These are phyloP conservation scores for Peromyscus melanophrys DNA, from an alignment of 2,797 vertebrate species.

Conservation along the genomic window DNA sequence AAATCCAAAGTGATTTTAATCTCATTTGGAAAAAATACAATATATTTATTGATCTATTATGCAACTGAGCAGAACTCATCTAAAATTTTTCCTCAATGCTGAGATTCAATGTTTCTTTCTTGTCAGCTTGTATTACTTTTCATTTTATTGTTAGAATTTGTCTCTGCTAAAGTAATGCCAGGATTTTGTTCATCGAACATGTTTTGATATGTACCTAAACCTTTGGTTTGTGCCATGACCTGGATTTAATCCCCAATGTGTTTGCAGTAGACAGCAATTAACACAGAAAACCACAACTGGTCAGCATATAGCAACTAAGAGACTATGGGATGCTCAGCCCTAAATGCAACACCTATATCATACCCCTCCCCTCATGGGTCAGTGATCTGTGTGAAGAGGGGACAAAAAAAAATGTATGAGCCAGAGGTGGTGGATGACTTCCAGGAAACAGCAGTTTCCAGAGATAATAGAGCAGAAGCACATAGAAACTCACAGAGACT, in stretches of 20 bases:
- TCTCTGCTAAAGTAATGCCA: background rate
- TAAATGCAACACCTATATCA: background rate
- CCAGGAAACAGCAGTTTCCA: background rate
- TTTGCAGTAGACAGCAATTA: background rate
- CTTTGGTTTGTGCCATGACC: background rate
- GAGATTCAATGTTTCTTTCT: constrained; percentile 15
- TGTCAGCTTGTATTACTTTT: constrained; percentile 1
- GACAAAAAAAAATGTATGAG: background rate
- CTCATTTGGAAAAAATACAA: background rate
- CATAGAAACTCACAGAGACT: background rate
- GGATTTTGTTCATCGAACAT: constrained; percentile 3
- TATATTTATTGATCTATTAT: background rate
- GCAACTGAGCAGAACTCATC: background rate
- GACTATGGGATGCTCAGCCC: too few species aligned
- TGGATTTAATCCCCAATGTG: background rate
- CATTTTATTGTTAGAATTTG: constrained; percentile 46
- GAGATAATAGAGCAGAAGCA: background rate
- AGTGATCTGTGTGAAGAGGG: background rate
- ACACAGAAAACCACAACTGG: background rate
- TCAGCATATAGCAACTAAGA: background rate
- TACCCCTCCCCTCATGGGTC: background rate
- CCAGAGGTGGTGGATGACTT: background rate
- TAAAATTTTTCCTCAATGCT: background rate
- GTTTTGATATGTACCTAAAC: background rate
- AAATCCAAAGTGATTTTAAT: constrained; percentile 36